Base-by-base conservation (phyloP, 2,888 invertebrate genomes). In the Atrina japonica region DNA sequence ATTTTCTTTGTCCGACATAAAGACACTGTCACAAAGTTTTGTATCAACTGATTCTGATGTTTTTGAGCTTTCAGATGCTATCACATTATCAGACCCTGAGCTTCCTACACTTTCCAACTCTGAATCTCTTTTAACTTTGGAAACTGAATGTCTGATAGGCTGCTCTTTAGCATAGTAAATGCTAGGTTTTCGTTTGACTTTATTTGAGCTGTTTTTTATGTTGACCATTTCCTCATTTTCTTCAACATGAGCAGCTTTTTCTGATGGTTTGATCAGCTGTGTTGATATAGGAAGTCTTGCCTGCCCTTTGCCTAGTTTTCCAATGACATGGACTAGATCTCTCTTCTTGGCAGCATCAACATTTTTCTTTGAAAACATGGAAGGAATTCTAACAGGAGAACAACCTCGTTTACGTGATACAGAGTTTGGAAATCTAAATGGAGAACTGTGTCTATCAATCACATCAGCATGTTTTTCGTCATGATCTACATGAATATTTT, bases 371-470 rank as follows among this genome's bases (percentile, higher is more conserved):
- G 83, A 83, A 66, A 88, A 86, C 29, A 84, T 78, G 9, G 82
- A 79, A 43, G 88, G 88, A 52, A 89, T 82, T 47, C 84, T 73
- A 14, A 89, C 72, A 5, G 88, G 88, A 6, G 88, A 86, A 40
- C 47, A 45, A 3, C 85, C 84, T 30, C 83, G 69, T 53, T 77
- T 84, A 23, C 83, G 70, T 1, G 81, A 71, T 1, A 77, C 78
- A 45, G 85, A 85, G 49, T 81, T 83, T 7, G 83, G 80, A 73
- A 86, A 86, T 27, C 86, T 77, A 3, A 82, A 75, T 1, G 87
- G 83, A 3, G 83, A 83, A 2, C 71, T 69, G 55, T 82, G 78
- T 25, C 80, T 69, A 21, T 77, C 80, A 16, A 70, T 68, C 11
- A 82, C 45, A 58, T 83, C 74, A n/a, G 76, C 53, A 59, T 82